Evolutionary conservation across 2,113 vertebrate genomes (phyloP).

Genomic region (Mustelus asterias): DNA sequence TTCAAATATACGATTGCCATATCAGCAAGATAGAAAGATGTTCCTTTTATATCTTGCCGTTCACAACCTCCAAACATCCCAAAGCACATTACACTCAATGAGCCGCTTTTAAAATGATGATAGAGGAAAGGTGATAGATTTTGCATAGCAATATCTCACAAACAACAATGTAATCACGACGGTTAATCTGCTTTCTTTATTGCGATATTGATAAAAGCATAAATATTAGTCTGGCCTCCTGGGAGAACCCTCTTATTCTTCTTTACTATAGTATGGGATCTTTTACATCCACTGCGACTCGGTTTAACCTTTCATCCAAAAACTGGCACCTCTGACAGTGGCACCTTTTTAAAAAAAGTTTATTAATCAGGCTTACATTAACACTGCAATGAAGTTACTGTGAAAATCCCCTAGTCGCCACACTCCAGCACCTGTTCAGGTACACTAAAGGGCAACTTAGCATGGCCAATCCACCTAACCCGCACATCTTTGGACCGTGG

Average conservation of each 20-base stretch:
- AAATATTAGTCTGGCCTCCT: neutral
- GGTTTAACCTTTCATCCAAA: neutral
- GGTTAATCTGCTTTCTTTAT: neutral
- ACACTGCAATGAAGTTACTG: too few species aligned
- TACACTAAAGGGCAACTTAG: too few species aligned
- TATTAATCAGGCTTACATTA: too few species aligned
- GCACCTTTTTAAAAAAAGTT: neutral
- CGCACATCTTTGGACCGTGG: too few species aligned
- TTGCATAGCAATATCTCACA: neutral
- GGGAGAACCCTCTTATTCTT: neutral
- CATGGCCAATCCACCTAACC: too few species aligned
- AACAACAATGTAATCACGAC: neutral
- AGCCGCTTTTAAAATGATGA: neutral
- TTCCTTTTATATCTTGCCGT: neutral
- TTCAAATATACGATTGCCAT: neutral
- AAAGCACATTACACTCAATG: neutral
- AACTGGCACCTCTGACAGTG: neutral
- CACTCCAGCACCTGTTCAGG: too few species aligned
- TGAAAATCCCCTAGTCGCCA: too few species aligned
- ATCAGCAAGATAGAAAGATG: neutral
- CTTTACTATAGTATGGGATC: too few species aligned
- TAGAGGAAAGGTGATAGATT: neutral
- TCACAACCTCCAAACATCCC: neutral
- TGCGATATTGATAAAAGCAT: neutral
- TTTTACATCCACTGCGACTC: neutral